A percentile compares a stretch with the other conserved stretches of the same genome.
Conservation (phyloP, 1,140 invertebrate genomes). For the Brevipalpus yothersi region DNA sequence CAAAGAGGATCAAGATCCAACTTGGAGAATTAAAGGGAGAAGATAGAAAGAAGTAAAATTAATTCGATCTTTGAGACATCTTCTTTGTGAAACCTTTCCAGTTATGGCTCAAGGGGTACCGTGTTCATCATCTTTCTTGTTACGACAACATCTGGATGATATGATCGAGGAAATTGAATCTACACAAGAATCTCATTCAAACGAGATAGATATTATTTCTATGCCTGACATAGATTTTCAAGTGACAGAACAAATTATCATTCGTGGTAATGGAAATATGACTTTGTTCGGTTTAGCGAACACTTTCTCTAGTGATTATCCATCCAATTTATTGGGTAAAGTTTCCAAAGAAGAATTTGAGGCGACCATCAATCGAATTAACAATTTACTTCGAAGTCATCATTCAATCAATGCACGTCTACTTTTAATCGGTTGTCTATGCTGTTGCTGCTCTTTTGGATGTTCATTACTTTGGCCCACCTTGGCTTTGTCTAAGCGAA, state of each 20-base stretch:
- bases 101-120: too few relatives aligned
- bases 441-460: slow-evolving; percentile 10
- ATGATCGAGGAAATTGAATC: slow-evolving; percentile 5
- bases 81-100: too few relatives aligned
- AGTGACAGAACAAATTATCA: slow-evolving; percentile 8
- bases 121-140: neutral
- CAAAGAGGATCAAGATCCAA: too few relatives aligned
- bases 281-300: slow-evolving; percentile 11
- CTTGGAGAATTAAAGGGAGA: too few relatives aligned
- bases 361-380: slow-evolving; percentile 4
- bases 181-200: neutral
- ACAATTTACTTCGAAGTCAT: slow-evolving; percentile 4
- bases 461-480: slow-evolving; percentile 11
- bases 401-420: slow-evolving; percentile 10
- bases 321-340: slow-evolving; percentile 7
- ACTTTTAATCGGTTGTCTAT: slow-evolving; percentile 10
- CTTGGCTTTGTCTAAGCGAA: slow-evolving; percentile 10
- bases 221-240: neutral
- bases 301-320: slow-evolving; percentile 6
- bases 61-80: too few relatives aligned
- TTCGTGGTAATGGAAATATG: slow-evolving; percentile 10
- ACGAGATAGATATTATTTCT: neutral
- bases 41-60: too few relatives aligned
- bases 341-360: slow-evolving; percentile 10
- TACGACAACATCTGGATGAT: neutral